Evolutionary conservation across 53 echinoderm and acorn worm species (phyloP), one percentile per base, ranked within the genome.

Genomic region (Pentamera pediparva): DNA sequence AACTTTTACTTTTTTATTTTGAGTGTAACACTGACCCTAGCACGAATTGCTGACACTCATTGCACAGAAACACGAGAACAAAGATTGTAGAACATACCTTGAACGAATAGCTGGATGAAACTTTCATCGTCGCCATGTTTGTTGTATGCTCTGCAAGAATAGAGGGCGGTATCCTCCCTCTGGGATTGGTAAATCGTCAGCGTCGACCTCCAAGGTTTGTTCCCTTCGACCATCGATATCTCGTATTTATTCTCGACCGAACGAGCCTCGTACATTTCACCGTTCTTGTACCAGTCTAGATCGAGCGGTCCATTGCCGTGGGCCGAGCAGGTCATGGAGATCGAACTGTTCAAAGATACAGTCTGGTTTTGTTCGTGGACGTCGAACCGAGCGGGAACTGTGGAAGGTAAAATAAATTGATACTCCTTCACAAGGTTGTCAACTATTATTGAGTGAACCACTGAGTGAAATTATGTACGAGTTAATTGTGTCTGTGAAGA

Each of bases 321-420:
- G 1, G 90, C 88, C n/a, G 52, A 27, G 59, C 98, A 98, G 2
- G 83, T 83, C 25, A 98, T 53, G 13, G 71, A 74, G 17, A 85
- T 82, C 32, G 76, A 75, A 28, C 83, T 47, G 25, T 58, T 63
- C 10, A 83, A 59, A 6, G 85, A 70, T 3, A 88, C 84, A 4
- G 88, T 90, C 33, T 88, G 76, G 70, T 88, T 91, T 57, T 88
- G 86, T 27, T 83, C 61, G 52, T 83, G 86, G 18, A 63, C 60
- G 18, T 89, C 81, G 69, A 98, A 98, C 18, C 85, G 82, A 13
- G 98, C 98, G 1, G 91, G 98, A 54, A 98, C 98, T 96, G 75
- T 12, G 57, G 9, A 54, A 70, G 4, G 10, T 36, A 33, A 59
- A 21, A n/a, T n/a, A n/a, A n/a, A n/a, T n/a, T n/a, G n/a, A n/a